Conservation (phyloP, 2,888 invertebrate species). For the Leptinotarsa tumamoca region DNA sequence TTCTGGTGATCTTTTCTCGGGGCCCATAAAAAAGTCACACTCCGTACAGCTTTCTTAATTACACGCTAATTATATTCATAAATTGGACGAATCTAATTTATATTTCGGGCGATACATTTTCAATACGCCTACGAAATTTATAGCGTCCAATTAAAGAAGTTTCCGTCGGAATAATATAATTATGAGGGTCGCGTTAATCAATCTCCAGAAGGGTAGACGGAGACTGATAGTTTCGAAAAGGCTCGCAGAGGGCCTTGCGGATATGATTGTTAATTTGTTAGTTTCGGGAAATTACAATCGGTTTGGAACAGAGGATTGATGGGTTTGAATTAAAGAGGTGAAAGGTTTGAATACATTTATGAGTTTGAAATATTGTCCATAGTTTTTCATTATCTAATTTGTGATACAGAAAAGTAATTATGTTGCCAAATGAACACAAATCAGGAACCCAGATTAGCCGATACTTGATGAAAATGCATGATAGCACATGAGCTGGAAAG, state of each 20-base stretch:
- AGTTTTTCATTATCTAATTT: too few relatives aligned
- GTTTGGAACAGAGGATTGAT: background rate
- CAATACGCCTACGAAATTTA: conserved; percentile 39
- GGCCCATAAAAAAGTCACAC: conserved; percentile 45
- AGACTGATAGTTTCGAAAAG: conserved; percentile 25
- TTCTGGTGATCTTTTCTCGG: conserved; percentile 48
- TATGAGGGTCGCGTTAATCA: conserved; percentile 24
- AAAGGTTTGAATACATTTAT: background rate
- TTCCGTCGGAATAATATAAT: conserved; percentile 26
- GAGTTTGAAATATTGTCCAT: too few relatives aligned
- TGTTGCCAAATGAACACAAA: too few relatives aligned
- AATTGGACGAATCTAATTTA: conserved; percentile 49
- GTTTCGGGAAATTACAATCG: background rate
- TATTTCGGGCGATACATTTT: conserved; percentile 37
- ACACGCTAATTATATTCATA: conserved; percentile 52
- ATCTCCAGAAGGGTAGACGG: conserved; percentile 23
- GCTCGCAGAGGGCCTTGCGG: conserved; percentile 4
- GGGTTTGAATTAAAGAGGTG: background rate
- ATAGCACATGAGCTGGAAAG: too few relatives aligned
- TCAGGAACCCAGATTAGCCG: too few relatives aligned
- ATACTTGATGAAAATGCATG: too few relatives aligned
- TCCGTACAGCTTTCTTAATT: conserved; percentile 48
- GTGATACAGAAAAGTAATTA: too few relatives aligned
- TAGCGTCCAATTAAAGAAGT: conserved; percentile 23
- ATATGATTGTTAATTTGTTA: conserved; percentile 8